Evolutionary conservation across 2,113 vertebrate species (phyloP), one percentile per base, ranked within the genome.

Genomic region (Elephas maximus): DNA sequence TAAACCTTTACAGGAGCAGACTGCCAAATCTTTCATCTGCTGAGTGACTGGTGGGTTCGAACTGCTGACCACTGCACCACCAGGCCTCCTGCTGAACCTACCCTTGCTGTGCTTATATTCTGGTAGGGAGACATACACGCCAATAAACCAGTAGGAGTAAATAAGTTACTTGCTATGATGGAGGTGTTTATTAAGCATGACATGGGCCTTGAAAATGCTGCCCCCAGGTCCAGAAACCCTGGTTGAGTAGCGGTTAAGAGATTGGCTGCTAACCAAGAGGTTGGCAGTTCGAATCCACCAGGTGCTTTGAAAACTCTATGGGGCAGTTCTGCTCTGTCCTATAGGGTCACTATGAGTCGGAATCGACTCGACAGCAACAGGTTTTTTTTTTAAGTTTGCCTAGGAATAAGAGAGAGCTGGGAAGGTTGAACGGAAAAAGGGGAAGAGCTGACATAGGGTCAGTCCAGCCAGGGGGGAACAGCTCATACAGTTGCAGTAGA

Each of bases 81-180:
- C 65, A 69, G 65, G 15, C 28, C 26, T 67, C 20, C 26, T 33
- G 30, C 30, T 33, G 30, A 30, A 33, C 10, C 28, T 69, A 28
- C 9, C 48, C 44, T 95, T 30, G 51, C 26, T 20, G 1, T 62
- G 30, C 62, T 79, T 90, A 60, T 62, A 78, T 86, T 91, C 45
- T 94, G 33, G 28, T 88, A 15, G 53, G 24, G 23, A 96, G n/a
- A 91, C 28, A 91, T n/a, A 80, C 6, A 63, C 11, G 28, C 48
- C 53, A 45, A 82, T 37, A 76, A 96, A 80, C 45, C 83, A 88
- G 17, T 9, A 48, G 26, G 92, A 65, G 24, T 79, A 88, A 74
- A 76, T 57, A 84, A 90, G 28, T 33, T 44, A 51, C 12, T 96
- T 90, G 6, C 63, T 91, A 33, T 77, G 63, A 84, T 63, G 28